Evolutionary conservation across 1,140 invertebrate genomes (phyloP), one percentile per base, ranked within the genome.

Genomic region (Idris sp.): DNA sequence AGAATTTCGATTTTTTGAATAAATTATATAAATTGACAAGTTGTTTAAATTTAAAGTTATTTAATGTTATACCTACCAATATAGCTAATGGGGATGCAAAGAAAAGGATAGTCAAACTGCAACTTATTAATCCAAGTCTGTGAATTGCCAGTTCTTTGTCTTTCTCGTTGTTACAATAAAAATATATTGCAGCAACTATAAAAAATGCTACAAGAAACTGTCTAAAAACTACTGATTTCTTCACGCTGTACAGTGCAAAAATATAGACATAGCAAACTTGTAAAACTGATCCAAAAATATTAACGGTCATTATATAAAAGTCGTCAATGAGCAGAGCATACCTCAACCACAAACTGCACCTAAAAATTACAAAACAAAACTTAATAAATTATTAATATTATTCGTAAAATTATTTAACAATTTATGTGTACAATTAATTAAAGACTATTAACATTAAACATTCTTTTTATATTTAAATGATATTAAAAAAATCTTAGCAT

Each of bases 41-140:
- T n/a, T n/a, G n/a, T n/a, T n/a, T n/a, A n/a, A n/a, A n/a, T n/a
- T n/a, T n/a, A n/a, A n/a, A n/a, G n/a, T n/a, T n/a, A n/a, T 22
- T 22, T 22, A 46, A 46, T 14, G 9, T 9, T 18, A 8, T 73
- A 74, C 84, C 83, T 84, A 93, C 88, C 71, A 96, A 81, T 77
- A 92, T 91, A 14, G 91, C 91, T 58, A 96, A 88, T 13, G 95
- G 95, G 30, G 94, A 92, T 18, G 92, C 93, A 83, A 95, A 93
- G 73, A 94, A 95, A 33, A 93, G 75, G 33, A 95, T 89, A 7
- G 93, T 94, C 4, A 95, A 86, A 25, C 89, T 78, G 77, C 92
- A 93, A 71, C 93, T 92, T 15, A 93, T 80, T 9, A 93, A 83
- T 48, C 93, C 93, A 88, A 90, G 79, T 77, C 83, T 67, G 28